These are phyloP conservation scores for Halcyon malimbica DNA, from an alignment of 2,113 vertebrate genomes.

Conservation along the genomic window DNA sequence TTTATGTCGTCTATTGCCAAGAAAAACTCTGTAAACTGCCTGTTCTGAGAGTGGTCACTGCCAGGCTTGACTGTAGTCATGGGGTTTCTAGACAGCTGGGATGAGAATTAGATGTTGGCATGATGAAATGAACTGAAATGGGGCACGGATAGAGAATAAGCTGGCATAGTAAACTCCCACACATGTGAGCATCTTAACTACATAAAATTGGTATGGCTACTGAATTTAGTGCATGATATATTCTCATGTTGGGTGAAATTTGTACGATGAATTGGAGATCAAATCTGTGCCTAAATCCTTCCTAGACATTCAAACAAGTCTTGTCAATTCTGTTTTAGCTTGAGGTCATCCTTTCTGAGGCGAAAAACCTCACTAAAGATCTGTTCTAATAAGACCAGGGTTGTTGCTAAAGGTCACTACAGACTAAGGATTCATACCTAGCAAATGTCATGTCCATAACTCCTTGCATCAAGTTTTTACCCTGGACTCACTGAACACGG, in stretches of 20 bases:
- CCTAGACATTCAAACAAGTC: neutral
- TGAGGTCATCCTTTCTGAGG: neutral
- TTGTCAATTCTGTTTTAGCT: neutral
- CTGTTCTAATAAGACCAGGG: accelerated
- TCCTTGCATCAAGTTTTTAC: neutral
- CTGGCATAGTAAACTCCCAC: neutral
- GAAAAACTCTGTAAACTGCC: neutral
- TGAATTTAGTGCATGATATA: neutral
- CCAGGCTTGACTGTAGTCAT: neutral
- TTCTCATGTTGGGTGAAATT: neutral
- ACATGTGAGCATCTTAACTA: neutral
- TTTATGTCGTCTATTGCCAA: neutral
- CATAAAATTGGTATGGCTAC: neutral
- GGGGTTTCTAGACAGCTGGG: neutral
- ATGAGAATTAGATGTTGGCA: neutral
- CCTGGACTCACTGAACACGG: neutral
- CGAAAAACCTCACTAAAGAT: neutral
- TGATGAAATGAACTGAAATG: neutral
- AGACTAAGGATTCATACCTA: neutral
- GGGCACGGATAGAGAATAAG: neutral
- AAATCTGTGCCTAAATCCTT: neutral
- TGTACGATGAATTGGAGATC: neutral
- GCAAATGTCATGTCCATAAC: neutral
- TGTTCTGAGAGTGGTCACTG: neutral
- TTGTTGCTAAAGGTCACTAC: neutral